Conservation (phyloP, 92 coral and sea anemone species). For the Actinernus sp. region DNA sequence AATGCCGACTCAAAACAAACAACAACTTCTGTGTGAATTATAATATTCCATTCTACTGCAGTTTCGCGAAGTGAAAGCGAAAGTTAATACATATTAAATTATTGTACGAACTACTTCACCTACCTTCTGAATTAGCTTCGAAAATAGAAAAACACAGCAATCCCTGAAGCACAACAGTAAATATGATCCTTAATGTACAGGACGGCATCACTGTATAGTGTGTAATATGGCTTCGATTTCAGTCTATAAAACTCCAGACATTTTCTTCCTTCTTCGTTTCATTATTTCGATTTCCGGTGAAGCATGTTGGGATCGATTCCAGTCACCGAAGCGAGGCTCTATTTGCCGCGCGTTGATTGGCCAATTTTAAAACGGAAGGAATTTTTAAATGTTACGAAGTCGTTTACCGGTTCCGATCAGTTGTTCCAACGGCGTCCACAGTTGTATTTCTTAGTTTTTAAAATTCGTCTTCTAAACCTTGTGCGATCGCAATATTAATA, state of each 20-base stretch:
- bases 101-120: not conserved
- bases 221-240: no score
- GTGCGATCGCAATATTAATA: not conserved
- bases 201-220: no score
- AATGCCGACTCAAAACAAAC: no score
- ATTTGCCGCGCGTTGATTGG: slow-evolving; percentile 56
- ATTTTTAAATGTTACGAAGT: slow-evolving; percentile 53
- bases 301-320: slow-evolving; percentile 48
- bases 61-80: not conserved
- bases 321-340: slow-evolving; percentile 32
- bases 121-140: not conserved
- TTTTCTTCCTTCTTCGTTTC: slow-evolving; percentile 8
- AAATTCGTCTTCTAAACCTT: not conserved
- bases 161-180: slow-evolving; percentile 3
- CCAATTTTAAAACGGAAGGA: slow-evolving; percentile 46
- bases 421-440: no score
- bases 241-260: no score
- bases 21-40: no score
- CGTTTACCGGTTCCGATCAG: slow-evolving; percentile 4
- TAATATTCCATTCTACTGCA: no score
- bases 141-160: not conserved
- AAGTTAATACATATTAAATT: not conserved
- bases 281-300: slow-evolving; percentile 4
- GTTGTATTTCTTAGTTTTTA: no score
- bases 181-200: not conserved